phyloP scores from a whole-genome alignment of 2,797 vertebrate species.

The Cheirogaleus major region DNA sequence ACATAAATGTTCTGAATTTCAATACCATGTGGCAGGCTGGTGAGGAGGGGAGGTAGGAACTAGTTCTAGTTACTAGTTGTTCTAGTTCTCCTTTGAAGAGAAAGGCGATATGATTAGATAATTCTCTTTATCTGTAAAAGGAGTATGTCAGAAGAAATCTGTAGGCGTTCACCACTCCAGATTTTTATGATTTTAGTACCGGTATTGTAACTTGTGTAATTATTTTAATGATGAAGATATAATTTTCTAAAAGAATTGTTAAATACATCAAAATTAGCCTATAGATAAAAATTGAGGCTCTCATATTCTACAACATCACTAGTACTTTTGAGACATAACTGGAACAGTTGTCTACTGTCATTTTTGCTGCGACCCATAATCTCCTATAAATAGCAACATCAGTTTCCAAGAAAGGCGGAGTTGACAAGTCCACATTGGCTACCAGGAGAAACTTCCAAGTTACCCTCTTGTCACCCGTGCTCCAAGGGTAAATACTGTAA shows the following conservation, averaged over 20 bases:
- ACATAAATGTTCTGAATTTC: neutral
- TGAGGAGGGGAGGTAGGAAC: neutral
- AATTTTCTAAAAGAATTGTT: neutral
- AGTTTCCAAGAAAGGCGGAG: neutral
- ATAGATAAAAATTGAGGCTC: neutral
- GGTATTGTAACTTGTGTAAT: neutral
- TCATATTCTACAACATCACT: neutral
- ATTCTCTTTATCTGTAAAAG: neutral
- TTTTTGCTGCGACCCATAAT: neutral
- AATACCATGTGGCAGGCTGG: rapidly evolving
- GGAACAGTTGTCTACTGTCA: neutral
- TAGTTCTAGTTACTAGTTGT: neutral
- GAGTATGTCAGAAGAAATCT: neutral
- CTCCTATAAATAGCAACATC: neutral
- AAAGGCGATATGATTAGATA: neutral
- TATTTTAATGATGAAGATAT: neutral
- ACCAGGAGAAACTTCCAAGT: neutral
- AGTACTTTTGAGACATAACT: neutral
- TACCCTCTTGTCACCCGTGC: neutral
- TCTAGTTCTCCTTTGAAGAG: neutral
- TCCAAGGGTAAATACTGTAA: neutral
- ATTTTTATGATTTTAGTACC: neutral
- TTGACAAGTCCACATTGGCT: neutral
- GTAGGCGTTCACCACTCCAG: neutral
- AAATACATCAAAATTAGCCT: neutral